These are phyloP conservation scores for Bembecia ichneumoniformis DNA, from an alignment of 2,888 invertebrate genomes.

Conservation along the genomic window DNA sequence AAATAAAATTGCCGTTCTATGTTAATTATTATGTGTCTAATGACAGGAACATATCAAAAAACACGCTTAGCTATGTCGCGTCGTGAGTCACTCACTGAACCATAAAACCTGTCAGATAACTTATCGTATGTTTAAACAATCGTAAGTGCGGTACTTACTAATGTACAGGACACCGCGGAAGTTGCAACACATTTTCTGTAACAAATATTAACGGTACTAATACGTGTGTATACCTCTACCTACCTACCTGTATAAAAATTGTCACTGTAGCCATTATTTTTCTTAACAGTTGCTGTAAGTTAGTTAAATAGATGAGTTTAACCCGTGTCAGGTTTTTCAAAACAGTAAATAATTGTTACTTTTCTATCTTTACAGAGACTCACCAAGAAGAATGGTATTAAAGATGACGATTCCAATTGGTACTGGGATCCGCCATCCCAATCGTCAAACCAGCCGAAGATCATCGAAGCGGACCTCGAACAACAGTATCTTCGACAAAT, in stretches of 20 bases:
- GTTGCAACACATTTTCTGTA: neutral
- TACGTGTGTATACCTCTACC: too few relatives aligned
- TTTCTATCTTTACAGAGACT: slow-evolving; percentile 51
- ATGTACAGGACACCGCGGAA: neutral
- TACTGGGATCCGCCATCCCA: slow-evolving; percentile 64
- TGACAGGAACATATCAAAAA: neutral
- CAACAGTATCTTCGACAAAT: slow-evolving; percentile 46
- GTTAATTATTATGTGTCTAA: neutral
- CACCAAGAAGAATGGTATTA: slow-evolving; percentile 52
- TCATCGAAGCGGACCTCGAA: slow-evolving; percentile 25
- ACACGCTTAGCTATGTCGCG: slow-evolving; percentile 1
- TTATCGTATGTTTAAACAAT: slow-evolving; percentile 26
- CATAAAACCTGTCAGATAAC: slow-evolving; percentile 39
- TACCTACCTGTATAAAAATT: too few relatives aligned
- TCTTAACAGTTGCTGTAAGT: too few relatives aligned
- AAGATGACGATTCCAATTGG: slow-evolving; percentile 65
- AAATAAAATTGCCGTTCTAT: too few relatives aligned
- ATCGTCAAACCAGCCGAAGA: slow-evolving; percentile 14
- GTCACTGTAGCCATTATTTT: too few relatives aligned
- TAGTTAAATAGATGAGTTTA: too few relatives aligned
- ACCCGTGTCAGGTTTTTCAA: too few relatives aligned
- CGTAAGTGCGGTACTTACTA: neutral
- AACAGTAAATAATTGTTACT: neutral
- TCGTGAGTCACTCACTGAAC: slow-evolving; percentile 29
- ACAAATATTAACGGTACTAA: too few relatives aligned